Percentiles rank a stretch among this genome's conserved stretches.
Conservation (phyloP, 2,888 invertebrate genomes). For the Phyto melanocephala region DNA sequence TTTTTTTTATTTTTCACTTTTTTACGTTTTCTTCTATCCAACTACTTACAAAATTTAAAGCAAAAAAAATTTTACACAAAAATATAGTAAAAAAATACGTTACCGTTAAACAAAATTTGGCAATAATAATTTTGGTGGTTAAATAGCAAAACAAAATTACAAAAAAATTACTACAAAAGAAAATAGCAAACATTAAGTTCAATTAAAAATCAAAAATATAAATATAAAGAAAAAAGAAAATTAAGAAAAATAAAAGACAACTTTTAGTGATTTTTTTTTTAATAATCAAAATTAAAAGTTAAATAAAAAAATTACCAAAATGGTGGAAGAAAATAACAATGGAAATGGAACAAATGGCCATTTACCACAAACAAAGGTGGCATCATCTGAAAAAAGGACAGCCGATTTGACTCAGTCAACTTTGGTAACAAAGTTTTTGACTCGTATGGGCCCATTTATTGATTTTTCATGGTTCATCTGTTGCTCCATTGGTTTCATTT, state of each 20-base stretch:
- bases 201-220: no score
- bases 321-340: constrained; percentile 74
- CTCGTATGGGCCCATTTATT: constrained; percentile 72
- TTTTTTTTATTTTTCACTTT: constrained; percentile 2
- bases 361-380: constrained; percentile 30
- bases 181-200: no score
- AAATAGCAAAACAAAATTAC: background rate
- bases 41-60: constrained; percentile 46
- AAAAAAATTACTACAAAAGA: background rate
- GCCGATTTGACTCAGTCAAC: constrained; percentile 34
- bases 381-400: constrained; percentile 13
- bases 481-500: constrained; percentile 76
- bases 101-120: constrained; percentile 43
- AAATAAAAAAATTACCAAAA: constrained; percentile 60
- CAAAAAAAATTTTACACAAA: constrained; percentile 8
- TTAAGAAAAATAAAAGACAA: constrained; percentile 1
- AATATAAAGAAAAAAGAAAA: constrained; percentile 29
- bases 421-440: constrained; percentile 57
- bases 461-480: constrained; percentile 76
- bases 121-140: constrained; percentile 5
- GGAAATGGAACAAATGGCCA: constrained; percentile 58
- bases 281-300: constrained; percentile 45
- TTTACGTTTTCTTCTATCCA: constrained; percentile 38
- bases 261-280: background rate
- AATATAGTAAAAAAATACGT: constrained; percentile 15